Evolutionary conservation across 1,140 invertebrate species (phyloP).

Genomic region (Trichomalopsis sarcophagae): DNA sequence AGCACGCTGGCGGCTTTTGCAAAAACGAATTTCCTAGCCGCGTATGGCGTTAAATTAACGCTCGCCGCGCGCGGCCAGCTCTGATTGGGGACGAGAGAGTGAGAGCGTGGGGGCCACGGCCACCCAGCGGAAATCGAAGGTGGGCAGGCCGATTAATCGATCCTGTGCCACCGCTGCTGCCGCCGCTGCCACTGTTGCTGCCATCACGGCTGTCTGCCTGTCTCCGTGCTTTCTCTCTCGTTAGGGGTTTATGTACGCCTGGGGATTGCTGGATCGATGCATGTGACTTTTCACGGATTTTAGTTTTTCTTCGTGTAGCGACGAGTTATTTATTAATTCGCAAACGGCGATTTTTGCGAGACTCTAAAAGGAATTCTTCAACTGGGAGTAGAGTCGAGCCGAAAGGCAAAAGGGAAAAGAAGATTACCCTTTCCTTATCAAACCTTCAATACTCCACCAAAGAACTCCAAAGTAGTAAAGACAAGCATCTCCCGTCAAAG

Average conservation of each 20-base stretch:
- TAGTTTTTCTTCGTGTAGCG: too few species aligned
- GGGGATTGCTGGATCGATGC: neutral
- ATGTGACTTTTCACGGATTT: too few species aligned
- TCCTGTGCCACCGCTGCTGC: neutral
- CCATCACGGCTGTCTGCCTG: neutral
- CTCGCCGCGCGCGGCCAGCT: neutral
- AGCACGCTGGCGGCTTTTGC: slow-evolving; percentile 12
- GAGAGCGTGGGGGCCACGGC: neutral
- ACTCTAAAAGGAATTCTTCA: too few species aligned
- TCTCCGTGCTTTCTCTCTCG: neutral
- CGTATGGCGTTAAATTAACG: slow-evolving; percentile 25
- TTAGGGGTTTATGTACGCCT: neutral
- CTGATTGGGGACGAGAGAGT: slow-evolving; percentile 11
- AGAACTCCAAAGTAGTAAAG: neutral
- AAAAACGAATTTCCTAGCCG: slow-evolving; percentile 34
- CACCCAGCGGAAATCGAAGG: slow-evolving; percentile 22
- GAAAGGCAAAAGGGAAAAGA: neutral
- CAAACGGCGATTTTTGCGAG: too few species aligned
- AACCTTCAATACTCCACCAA: neutral
- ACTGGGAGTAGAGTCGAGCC: neutral
- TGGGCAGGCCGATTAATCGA: slow-evolving; percentile 10
- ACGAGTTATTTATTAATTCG: too few species aligned
- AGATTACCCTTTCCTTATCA: neutral
- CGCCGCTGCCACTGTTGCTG: too few species aligned
- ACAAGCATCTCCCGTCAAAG: neutral